Evolutionary conservation across 2,113 vertebrate genomes (phyloP), one percentile per base, ranked within the genome.

Genomic region (Semicossyphus pulcher): DNA sequence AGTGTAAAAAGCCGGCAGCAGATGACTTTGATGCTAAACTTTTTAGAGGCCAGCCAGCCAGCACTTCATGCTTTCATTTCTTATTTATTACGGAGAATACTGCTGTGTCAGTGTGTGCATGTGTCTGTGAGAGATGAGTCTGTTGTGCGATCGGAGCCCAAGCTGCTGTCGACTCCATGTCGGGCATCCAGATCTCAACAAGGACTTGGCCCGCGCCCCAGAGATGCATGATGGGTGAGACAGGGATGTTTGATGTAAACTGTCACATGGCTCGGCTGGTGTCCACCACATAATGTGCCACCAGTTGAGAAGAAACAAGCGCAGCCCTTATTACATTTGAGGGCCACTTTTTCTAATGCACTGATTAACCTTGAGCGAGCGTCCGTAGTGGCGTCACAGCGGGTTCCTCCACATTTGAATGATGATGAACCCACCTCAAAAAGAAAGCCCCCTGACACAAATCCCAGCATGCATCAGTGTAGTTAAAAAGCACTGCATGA

Each of bases 241-340:
- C 53, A 54, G 78, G 75, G 81, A 86, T 86, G 81, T 90, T 87
- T 83, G 80, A 92, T 90, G 80, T 85, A 82, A 85, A 79, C 64
- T 86, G 90, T 88, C 88, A 86, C 57, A 60, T 75, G 1, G 21
- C 87, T 76, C 82, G 7, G 11, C 75, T 70, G 81, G 80, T 20
- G 53, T 56, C 75, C 10, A 20, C 61, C 76, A 58, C 81, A 67
- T 84, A 72, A 81, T 49, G 83, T 31, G 49, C 71, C 78, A 62
- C 62, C 65, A 57, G 57, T 65, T 9, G 41, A 25, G 53, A 48
- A 36, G 62, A 75, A 68, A 62, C 39, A 60, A 81, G 64, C 63
- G 2, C 4, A 7, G 47, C 20, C 15, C 10, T 36, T 31, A 51
- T 69, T 70, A 21, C 53, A 26, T 3, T 26, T n/a, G 25, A 60